Base-by-base conservation (phyloP, 2,797 vertebrate genomes). In the Acridotheres tristis region DNA sequence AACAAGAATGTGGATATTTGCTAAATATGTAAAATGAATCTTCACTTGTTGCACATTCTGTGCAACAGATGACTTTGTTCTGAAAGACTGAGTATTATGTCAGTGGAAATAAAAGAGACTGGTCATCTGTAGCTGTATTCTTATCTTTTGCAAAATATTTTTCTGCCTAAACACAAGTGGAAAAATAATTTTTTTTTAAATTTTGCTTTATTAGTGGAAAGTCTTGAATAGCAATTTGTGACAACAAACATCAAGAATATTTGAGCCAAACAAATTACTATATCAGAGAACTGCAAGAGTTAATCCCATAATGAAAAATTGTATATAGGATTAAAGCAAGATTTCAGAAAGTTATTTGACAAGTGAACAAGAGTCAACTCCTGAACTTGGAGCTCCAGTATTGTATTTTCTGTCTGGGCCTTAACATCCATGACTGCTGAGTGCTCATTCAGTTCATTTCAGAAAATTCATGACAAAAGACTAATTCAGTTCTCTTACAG, bases 401-500 rank as follows among this genome's bases (percentile, higher is more conserved):
- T 27, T 87, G 58, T 87, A 57, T 38, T n/a, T 76, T 12, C 23
- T 73, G 40, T 57, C 67, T 80, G 57, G 53, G 36, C 30, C 53
- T 87, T 90, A 79, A 79, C 32, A 89, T 36, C 67, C 42, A 36
- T 74, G 91, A 77, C 84, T 90, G 40, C 67, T 71, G 71, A 79
- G 26, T 18, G 12, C 29, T 93, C 78, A 71, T 74, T 94, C 67
- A 69, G 55, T 53, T 94, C 5, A 79, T 89, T 83, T 76, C 63
- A 75, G 74, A 96, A 94, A 92, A 90, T 29, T 71, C 48, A 63
- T 38, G n/a, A 92, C 45, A 89, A 95, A 91, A 59, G 53, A 85
- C 23, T 51, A 73, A 89, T 87, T 96, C 84, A 83, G 40, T 53
- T 67, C 43, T 85, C 43, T 54, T 67, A 76, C 32, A 89, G 76